Evolutionary conservation across 2,113 vertebrate genomes (phyloP), one percentile per base, ranked within the genome.

Genomic region (Engystomops pustulosus): DNA sequence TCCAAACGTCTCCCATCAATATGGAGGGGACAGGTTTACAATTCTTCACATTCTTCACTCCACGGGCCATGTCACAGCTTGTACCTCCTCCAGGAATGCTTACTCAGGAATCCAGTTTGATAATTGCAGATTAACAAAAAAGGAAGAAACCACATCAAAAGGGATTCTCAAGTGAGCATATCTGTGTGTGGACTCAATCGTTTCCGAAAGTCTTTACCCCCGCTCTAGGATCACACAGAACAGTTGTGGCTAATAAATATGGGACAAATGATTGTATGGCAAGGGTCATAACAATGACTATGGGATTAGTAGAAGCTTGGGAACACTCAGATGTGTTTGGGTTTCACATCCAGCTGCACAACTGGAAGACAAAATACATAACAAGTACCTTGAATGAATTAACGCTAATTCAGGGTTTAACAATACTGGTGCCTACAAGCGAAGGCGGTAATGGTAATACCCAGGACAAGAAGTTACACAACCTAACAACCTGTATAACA

Each of bases 51-150:
- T 85, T 85, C 83, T 70, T 85, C 49, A 10, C 75, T 79, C n/a
- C 36, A 38, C 41, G 12, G 72, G 72, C 72, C 82, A 53, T 84
- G 82, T 84, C 83, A 60, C 83, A 58, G 74, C 83, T 47, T 85
- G 74, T 58, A 53, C 75, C 83, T 79, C 83, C 41, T 79, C 83
- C 41, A 85, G 83, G 83, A 85, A 85, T 85, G 83, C 83, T 85
- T 85, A 85, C 83, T 85, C 75, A 85, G 83, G 83, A 85, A 85
- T 85, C 75, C 51, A 51, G 15, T 32, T 41, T 70, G 32, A 85
- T 85, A 85, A 70, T 85, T 85, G 83, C 75, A 85, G 74, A 85
- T 85, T 85, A 85, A 79, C 83, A 79, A 79, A 82, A 72, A 58
- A 27, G n/a, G 36, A 69, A 60, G n/a, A 78, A 23, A 70, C 62